Percentiles rank a stretch among this genome's conserved stretches.
phyloP scores from a whole-genome alignment of 2,797 vertebrate species.

The Tragopan temminckii region DNA sequence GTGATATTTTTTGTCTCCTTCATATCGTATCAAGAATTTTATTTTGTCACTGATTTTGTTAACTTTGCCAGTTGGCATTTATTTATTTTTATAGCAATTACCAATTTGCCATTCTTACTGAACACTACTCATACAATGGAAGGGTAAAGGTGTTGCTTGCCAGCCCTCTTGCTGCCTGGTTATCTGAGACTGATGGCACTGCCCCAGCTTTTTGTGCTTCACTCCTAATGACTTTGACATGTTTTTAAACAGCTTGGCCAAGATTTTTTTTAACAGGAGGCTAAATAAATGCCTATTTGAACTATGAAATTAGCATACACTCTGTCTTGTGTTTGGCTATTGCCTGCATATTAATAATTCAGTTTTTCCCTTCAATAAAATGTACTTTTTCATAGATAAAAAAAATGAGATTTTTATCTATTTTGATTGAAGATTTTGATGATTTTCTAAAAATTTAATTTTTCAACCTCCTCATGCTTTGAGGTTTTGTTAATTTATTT shows the following conservation, averaged over 20 bases:
- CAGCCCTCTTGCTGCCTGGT: not conserved
- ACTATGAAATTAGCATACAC: constrained; percentile 60
- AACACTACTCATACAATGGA: accelerated
- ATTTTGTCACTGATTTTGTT: not conserved
- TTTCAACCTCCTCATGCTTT: not conserved
- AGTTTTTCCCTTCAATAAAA: constrained; percentile 54
- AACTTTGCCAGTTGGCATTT: not conserved
- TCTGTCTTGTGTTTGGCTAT: constrained; percentile 45
- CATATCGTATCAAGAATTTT: not conserved
- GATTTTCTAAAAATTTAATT: not conserved
- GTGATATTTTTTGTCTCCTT: not conserved
- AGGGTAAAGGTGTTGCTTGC: not conserved
- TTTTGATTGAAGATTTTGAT: constrained; percentile 52
- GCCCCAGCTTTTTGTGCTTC: not conserved
- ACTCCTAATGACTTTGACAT: not conserved
- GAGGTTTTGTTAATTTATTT: constrained; percentile 49
- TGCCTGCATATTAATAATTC: constrained; percentile 57
- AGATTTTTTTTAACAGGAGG: not conserved
- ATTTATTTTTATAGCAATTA: not conserved
- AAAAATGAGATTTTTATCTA: constrained; percentile 48
- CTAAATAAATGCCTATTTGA: constrained; percentile 62
- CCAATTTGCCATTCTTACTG: not conserved
- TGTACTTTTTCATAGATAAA: constrained; percentile 21
- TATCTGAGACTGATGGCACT: not conserved
- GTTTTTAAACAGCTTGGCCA: constrained; percentile 25